Conservation (phyloP, 2,888 invertebrate species). For the Perithous albicinctus region DNA sequence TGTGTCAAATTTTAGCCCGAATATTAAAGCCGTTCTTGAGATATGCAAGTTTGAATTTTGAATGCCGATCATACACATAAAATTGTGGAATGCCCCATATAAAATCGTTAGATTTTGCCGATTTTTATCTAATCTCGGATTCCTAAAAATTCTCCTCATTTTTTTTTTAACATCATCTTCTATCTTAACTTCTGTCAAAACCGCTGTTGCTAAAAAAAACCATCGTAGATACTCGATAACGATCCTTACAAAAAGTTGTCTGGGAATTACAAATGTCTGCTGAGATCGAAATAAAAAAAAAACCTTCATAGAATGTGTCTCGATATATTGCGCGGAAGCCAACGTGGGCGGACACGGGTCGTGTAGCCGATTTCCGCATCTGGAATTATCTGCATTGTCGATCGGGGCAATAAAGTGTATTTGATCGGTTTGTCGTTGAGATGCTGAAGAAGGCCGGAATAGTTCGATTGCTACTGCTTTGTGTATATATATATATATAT, state of each 20-base stretch:
- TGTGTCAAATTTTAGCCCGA: no score
- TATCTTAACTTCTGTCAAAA: neutral
- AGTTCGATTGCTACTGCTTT: neutral
- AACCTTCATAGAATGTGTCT: neutral
- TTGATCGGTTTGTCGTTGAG: neutral
- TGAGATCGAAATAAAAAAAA: neutral
- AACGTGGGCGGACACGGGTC: neutral
- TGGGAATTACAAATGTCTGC: neutral
- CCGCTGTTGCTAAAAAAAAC: neutral
- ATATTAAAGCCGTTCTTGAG: no score
- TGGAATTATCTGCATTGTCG: neutral
- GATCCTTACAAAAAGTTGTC: neutral
- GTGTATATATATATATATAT: no score
- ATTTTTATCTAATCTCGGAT: no score
- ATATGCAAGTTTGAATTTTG: no score
- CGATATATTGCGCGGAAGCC: neutral
- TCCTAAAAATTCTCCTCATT: no score
- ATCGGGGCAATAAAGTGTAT: slow-evolving; percentile 1
- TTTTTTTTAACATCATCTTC: slow-evolving; percentile 7
- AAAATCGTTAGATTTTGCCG: no score
- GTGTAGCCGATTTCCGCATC: neutral
- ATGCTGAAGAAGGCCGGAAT: slow-evolving; percentile 27
- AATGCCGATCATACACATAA: no score
- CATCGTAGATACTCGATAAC: neutral
- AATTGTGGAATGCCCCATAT: no score